Evolutionary conservation across 2,888 invertebrate genomes (phyloP).

Genomic region (Liposcelis brunnea): DNA sequence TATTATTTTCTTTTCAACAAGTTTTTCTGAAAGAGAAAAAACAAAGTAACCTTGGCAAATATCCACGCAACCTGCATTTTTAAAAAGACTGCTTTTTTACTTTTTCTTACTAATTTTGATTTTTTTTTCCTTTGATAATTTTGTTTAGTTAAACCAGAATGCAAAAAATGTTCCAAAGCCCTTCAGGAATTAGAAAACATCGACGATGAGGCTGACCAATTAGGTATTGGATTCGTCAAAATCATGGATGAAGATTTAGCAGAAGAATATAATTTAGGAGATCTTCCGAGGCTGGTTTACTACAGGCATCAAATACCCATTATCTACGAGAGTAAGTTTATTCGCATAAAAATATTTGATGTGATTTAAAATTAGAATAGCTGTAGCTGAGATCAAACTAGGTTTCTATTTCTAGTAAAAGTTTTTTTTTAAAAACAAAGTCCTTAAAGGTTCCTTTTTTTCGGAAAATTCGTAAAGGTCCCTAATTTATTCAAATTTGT

Average conservation of each 20-base stretch:
- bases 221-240: conserved; percentile 87
- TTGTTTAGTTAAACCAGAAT: conserved; percentile 61
- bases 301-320: conserved; percentile 88
- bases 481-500: too few relatives aligned
- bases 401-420: too few relatives aligned
- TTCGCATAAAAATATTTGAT: conserved; percentile 9
- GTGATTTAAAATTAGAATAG: not conserved
- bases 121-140: conserved; percentile 4
- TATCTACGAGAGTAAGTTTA: conserved; percentile 68
- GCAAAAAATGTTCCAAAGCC: conserved; percentile 81
- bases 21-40: too few relatives aligned
- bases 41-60: too few relatives aligned
- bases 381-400: too few relatives aligned
- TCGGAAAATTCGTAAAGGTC: too few relatives aligned
- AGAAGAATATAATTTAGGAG: conserved; percentile 81
- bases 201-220: conserved; percentile 85
- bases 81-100: not conserved
- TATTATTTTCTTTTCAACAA: too few relatives aligned
- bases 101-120: conserved; percentile 3
- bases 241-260: conserved; percentile 81
- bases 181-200: conserved; percentile 84
- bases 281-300: conserved; percentile 76
- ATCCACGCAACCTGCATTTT: conserved; percentile 20
- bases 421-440: too few relatives aligned
- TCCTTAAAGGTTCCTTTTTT: too few relatives aligned